phyloP scores from a whole-genome alignment of 2,113 vertebrate species.

The Corythoichthys haematopterus region DNA sequence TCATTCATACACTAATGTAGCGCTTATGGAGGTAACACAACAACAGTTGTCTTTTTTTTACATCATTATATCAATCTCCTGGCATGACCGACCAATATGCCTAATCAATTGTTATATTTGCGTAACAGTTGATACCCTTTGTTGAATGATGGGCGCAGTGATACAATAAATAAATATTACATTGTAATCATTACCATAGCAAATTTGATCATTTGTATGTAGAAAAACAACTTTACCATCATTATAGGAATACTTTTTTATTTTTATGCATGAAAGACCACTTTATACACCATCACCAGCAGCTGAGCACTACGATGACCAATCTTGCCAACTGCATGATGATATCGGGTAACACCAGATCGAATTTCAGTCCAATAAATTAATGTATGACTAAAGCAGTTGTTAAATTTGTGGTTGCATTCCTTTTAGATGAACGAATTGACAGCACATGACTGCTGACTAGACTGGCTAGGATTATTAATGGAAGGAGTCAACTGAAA shows the following conservation, averaged over 20 bases:
- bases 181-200: no score
- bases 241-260: not conserved
- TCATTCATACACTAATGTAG: no score
- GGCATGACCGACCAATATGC: no score
- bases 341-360: not conserved
- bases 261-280: not conserved
- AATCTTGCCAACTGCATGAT: not conserved
- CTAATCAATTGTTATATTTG: no score
- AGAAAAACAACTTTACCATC: no score
- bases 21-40: no score
- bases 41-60: no score
- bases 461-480: not conserved
- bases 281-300: not conserved
- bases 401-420: not conserved
- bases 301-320: not conserved
- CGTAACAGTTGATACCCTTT: no score
- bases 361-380: not conserved
- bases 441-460: constrained; percentile 1
- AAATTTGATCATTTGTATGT: no score
- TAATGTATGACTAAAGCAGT: not conserved
- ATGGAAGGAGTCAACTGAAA: not conserved
- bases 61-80: no score
- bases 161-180: no score
- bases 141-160: no score
- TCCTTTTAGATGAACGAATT: not conserved